Conservation (phyloP, 2,888 invertebrate species). For the Actias luna region DNA sequence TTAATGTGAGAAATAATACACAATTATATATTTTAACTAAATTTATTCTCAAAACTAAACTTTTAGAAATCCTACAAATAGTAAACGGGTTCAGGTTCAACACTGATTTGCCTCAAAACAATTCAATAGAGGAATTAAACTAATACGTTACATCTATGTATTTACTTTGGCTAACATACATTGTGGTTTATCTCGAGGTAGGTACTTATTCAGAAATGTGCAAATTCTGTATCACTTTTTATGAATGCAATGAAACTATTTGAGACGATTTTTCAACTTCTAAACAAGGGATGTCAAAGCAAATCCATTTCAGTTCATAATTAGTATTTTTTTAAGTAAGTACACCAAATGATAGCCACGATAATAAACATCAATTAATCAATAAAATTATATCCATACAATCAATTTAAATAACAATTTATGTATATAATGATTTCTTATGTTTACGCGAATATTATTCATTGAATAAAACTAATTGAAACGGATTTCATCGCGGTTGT, state of each 20-base stretch:
- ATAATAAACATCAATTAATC: too few relatives aligned
- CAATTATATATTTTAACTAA: slow-evolving; percentile 51
- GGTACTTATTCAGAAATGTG: not conserved
- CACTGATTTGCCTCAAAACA: slow-evolving; percentile 51
- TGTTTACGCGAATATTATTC: too few relatives aligned
- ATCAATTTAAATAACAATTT: too few relatives aligned
- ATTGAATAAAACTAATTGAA: too few relatives aligned
- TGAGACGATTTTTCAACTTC: too few relatives aligned
- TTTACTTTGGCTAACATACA: slow-evolving; percentile 9
- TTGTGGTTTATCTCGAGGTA: slow-evolving; percentile 4
- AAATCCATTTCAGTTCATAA: too few relatives aligned
- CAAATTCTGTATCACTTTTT: not conserved
- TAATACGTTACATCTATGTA: slow-evolving; percentile 6
- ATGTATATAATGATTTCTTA: too few relatives aligned
- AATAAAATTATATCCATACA: too few relatives aligned
- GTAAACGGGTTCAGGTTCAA: slow-evolving; percentile 60
- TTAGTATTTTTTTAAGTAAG: too few relatives aligned
- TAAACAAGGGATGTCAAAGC: too few relatives aligned
- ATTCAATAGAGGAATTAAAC: slow-evolving; percentile 18
- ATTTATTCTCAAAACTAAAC: slow-evolving; percentile 70
- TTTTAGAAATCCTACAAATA: slow-evolving; percentile 61
- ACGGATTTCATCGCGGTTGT: too few relatives aligned
- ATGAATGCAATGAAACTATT: not conserved
- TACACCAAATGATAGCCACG: too few relatives aligned
- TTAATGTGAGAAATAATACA: slow-evolving; percentile 13